Conservation (phyloP, 35 echinoderm and acorn worm species). For the Chiridota heheva region DNA sequence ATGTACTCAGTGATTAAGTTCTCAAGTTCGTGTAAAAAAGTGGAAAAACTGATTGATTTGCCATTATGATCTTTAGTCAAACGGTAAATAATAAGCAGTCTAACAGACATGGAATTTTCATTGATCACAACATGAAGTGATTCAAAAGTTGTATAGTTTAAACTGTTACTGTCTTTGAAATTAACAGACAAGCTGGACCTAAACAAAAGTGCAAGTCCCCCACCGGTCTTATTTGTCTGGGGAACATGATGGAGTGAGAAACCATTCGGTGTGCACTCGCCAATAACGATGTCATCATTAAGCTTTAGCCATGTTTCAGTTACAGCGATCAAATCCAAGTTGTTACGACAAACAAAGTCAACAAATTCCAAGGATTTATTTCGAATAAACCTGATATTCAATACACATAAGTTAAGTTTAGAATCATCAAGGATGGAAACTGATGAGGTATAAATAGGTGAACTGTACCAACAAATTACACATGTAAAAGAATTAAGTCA, state of each 20-base stretch:
- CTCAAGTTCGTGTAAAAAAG: slow-evolving; percentile 52
- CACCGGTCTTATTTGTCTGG: slow-evolving; percentile 24
- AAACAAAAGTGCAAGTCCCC: slow-evolving; percentile 50
- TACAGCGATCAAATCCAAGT: slow-evolving; percentile 59
- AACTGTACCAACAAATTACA: too few relatives aligned
- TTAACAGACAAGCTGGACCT: slow-evolving; percentile 21
- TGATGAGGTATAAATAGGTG: too few relatives aligned
- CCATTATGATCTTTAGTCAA: background rate
- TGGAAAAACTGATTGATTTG: background rate
- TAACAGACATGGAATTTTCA: background rate
- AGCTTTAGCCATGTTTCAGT: slow-evolving; percentile 65
- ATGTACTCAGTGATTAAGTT: slow-evolving; percentile 15
- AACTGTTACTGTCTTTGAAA: background rate
- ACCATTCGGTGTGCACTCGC: slow-evolving; percentile 27
- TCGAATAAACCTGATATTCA: slow-evolving; percentile 40
- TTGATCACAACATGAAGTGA: slow-evolving; percentile 22
- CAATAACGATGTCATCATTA: slow-evolving; percentile 12
- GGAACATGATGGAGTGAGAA: slow-evolving; percentile 48
- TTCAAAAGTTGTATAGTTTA: slow-evolving; percentile 39
- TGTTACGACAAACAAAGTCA: slow-evolving; percentile 35
- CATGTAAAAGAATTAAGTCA: too few relatives aligned
- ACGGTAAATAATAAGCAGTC: slow-evolving; percentile 58
- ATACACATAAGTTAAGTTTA: slow-evolving; percentile 9
- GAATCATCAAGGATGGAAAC: too few relatives aligned
- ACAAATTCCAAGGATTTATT: slow-evolving; percentile 55